Conservation (phyloP, 2,888 invertebrate genomes). For the Herminia tarsipennalis region DNA sequence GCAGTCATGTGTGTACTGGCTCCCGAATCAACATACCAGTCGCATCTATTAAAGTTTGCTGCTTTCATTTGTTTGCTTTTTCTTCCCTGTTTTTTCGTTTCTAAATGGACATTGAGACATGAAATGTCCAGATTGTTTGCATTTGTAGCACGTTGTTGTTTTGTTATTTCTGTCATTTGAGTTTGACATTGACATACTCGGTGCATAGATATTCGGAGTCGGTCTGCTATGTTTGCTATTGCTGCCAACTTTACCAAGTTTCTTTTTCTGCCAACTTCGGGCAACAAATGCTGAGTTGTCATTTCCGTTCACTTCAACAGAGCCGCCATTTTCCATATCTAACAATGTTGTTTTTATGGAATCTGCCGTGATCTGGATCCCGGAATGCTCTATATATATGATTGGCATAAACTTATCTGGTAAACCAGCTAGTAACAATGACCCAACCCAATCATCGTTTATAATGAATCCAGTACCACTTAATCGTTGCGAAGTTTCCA, state of each 20-base stretch:
- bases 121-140: constrained; percentile 9
- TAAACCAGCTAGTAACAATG: too few relatives aligned
- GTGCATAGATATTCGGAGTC: constrained; percentile 7
- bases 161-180: constrained; percentile 7
- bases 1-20: too few relatives aligned
- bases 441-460: too few relatives aligned
- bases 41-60: constrained; percentile 1
- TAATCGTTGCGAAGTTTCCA: too few relatives aligned
- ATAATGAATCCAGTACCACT: too few relatives aligned
- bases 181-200: constrained; percentile 3
- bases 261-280: constrained; percentile 2
- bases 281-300: too few relatives aligned
- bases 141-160: constrained; percentile 7
- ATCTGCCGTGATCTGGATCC: too few relatives aligned
- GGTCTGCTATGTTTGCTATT: constrained; percentile 1
- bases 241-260: constrained; percentile 4
- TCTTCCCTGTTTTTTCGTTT: background rate
- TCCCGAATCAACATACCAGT: constrained; percentile 5
- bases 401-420: too few relatives aligned
- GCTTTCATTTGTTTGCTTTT: background rate
- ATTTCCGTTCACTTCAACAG: too few relatives aligned
- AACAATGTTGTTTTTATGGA: too few relatives aligned
- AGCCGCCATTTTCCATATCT: too few relatives aligned
- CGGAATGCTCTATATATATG: too few relatives aligned
- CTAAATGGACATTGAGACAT: constrained; percentile 1